Evolutionary conservation across 2,797 vertebrate genomes (phyloP).

Genomic region (Gymnoscopelus braueri): DNA sequence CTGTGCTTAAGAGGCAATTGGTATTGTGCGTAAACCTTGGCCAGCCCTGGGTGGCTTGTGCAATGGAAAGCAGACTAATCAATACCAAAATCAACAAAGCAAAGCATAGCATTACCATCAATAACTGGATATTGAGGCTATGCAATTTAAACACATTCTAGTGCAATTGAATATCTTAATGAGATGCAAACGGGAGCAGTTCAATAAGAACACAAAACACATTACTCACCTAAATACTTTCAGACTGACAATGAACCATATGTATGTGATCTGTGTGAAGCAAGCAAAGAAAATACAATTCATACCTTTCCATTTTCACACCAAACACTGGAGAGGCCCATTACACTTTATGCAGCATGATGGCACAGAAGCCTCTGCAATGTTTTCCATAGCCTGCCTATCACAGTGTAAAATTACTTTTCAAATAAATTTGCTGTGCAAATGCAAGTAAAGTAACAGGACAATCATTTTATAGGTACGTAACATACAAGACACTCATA

Average conservation of each 20-base stretch:
- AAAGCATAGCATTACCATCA: not conserved
- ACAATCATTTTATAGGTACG: slow-evolving; percentile 43
- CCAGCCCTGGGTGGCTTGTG: slow-evolving; percentile 20
- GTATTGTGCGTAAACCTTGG: slow-evolving; percentile 30
- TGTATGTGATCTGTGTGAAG: slow-evolving; percentile 19
- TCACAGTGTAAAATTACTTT: slow-evolving; percentile 47
- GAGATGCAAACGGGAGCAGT: slow-evolving; percentile 38
- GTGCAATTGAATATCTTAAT: slow-evolving; percentile 48
- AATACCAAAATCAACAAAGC: slow-evolving; percentile 35
- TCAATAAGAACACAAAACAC: slow-evolving; percentile 26
- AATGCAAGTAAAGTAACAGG: slow-evolving; percentile 46
- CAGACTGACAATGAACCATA: slow-evolving; percentile 10
- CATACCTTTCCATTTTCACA: slow-evolving; percentile 29
- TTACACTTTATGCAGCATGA: slow-evolving; percentile 19
- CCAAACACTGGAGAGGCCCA: not conserved
- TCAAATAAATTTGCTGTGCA: slow-evolving; percentile 34
- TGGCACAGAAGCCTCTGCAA: slow-evolving; percentile 10
- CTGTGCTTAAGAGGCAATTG: slow-evolving; percentile 33
- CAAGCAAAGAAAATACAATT: slow-evolving; percentile 41
- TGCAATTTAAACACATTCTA: slow-evolving; percentile 33
- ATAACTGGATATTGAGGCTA: not conserved
- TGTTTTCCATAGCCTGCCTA: slow-evolving; percentile 9
- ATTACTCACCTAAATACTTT: slow-evolving; percentile 28
- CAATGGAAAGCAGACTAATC: slow-evolving; percentile 37
- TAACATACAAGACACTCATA: slow-evolving; percentile 49